Base-by-base conservation (phyloP, 2,797 vertebrate genomes). In the Anguilla marmorata region DNA sequence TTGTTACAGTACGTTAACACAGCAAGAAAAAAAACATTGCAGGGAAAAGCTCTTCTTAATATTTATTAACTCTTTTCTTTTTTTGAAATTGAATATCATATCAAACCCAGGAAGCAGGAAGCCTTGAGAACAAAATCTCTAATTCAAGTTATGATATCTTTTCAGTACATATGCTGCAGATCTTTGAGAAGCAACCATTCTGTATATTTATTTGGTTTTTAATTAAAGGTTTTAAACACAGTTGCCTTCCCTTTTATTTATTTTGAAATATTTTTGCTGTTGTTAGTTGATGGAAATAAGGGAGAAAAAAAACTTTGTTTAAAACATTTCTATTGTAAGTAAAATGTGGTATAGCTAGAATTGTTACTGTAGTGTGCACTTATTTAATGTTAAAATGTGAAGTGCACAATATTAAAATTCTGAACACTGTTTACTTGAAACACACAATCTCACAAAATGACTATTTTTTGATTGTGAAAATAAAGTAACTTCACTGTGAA, bases 311-410 rank as follows among this genome's bases (percentile, higher is more conserved):
- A 95, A 92, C 92, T 93, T 94, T 93, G 92, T 88, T 90, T 93
- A 93, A 93, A 87, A 93, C 94, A 93, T 95, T 95, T 96, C 92
- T 95, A 92, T 92, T 91, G 93, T 96, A 96, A 93, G 93, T 94
- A 93, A 93, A 93, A 92, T 94, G 92, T 96, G 93, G 94, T 95
- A 92, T 91, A 94, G 94, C 96, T 94, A 92, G 91, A 95, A 95
- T 96, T 94, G 94, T 94, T 96, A 94, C 90, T 94, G 92, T 96
- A 96, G 95, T 95, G 95, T 96, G 95, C 91, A 96, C 93, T 96
- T 94, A 92, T 74, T 74, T 33, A 24, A 72, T 87, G 95, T 96
- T 94, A 80, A 21, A 21, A 52, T 94, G 92, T 95, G 93, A 95
- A 95, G 95, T 96, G 94, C 92, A 95, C 95, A 48, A 50, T 30